Percentiles rank a stretch among this genome's conserved stretches.
Evolutionary conservation across 2,113 vertebrate species (phyloP).

Genomic region (Anarrhichthys ocellatus): DNA sequence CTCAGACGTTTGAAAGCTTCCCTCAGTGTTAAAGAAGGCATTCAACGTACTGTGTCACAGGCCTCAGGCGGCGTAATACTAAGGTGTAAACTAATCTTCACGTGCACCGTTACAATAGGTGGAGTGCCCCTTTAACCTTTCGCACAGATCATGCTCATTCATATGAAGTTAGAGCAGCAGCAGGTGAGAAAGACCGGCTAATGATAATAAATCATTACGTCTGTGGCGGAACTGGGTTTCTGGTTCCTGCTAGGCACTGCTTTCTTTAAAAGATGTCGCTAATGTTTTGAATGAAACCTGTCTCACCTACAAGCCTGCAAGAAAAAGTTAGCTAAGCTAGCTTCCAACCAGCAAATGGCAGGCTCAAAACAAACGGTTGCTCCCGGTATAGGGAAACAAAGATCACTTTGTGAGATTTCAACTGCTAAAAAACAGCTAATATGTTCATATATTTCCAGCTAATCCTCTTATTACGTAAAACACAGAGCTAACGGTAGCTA

Average conservation of each 20-base stretch:
- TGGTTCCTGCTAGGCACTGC: not conserved
- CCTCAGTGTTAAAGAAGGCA: not conserved
- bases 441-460: not conserved
- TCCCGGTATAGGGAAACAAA: not conserved
- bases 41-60: no score
- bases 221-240: not conserved
- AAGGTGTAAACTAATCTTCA: not conserved
- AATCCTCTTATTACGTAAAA: constrained; percentile 21
- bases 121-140: constrained; percentile 64
- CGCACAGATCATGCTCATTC: constrained; percentile 41
- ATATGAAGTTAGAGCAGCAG: not conserved
- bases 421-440: not conserved
- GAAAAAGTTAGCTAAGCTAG: constrained; percentile 38
- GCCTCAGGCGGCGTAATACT: no score
- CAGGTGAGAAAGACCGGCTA: not conserved
- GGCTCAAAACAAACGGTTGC: not conserved
- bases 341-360: not conserved
- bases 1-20: not conserved
- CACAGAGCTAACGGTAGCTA: constrained; percentile 16
- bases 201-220: rapidly evolving
- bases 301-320: not conserved
- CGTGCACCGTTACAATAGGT: not conserved
- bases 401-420: rapidly evolving
- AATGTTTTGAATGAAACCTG: constrained; percentile 16
- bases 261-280: rapidly evolving